Percentiles rank a stretch among this genome's conserved stretches.
Conservation (phyloP, 64 coral and sea anemone species). For the Dendronephthya gigantea region DNA sequence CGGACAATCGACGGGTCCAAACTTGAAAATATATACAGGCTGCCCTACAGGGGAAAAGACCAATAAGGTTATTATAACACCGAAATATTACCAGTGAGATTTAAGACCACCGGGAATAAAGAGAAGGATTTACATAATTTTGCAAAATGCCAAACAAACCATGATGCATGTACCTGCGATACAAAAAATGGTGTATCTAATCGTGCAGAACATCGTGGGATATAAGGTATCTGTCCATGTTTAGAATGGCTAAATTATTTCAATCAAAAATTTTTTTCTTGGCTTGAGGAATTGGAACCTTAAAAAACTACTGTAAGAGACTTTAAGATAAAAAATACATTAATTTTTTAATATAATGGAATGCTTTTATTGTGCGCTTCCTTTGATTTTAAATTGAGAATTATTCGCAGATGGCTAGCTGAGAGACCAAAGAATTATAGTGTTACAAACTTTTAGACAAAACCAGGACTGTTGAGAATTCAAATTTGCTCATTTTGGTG, state of each 20-base stretch:
- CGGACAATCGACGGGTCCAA: background rate
- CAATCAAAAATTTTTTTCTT: background rate
- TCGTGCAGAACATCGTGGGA: constrained; percentile 3
- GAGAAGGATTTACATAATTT: background rate
- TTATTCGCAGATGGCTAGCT: too few relatives aligned
- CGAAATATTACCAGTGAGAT: background rate
- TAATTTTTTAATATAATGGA: background rate
- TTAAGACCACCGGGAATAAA: background rate
- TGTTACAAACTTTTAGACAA: too few relatives aligned
- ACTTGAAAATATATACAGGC: background rate
- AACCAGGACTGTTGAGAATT: too few relatives aligned
- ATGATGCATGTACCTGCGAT: background rate
- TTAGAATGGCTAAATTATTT: background rate
- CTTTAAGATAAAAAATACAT: background rate
- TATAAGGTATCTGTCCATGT: background rate
- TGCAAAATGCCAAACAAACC: background rate
- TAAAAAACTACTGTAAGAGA: background rate
- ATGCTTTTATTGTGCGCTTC: background rate
- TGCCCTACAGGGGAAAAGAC: background rate
- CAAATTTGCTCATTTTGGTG: too few relatives aligned
- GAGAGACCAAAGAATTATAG: too few relatives aligned
- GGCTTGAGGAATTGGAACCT: background rate
- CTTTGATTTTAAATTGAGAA: too few relatives aligned
- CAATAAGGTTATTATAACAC: background rate
- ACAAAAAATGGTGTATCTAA: constrained; percentile 2